Evolutionary conservation across 1,140 invertebrate genomes (phyloP).

Genomic region (Hylyphantes graminicola): DNA sequence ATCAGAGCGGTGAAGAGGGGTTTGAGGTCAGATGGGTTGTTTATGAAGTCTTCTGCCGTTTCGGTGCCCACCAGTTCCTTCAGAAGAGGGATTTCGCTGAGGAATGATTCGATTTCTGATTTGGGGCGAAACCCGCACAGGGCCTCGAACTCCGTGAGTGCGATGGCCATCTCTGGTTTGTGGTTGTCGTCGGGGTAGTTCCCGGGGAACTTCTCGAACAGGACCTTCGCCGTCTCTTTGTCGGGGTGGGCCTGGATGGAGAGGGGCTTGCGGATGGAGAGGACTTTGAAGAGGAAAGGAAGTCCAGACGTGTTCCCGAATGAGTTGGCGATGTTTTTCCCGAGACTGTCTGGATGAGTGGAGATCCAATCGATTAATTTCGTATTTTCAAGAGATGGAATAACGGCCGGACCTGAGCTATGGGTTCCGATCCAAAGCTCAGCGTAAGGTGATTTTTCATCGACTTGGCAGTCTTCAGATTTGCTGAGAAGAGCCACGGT

Average conservation of each 20-base stretch:
- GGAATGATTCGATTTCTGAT: constrained; percentile 80
- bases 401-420: constrained; percentile 84
- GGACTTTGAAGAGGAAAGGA: constrained; percentile 95
- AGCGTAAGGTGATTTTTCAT: constrained; percentile 78
- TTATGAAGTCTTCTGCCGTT: constrained; percentile 50
- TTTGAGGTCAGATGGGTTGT: constrained; percentile 72
- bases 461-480: constrained; percentile 73
- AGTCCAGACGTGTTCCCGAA: constrained; percentile 77
- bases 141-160: constrained; percentile 92
- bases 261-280: constrained; percentile 91
- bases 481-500: constrained; percentile 80
- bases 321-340: constrained; percentile 73
- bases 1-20: constrained; percentile 80
- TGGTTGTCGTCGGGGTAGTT: constrained; percentile 98
- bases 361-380: constrained; percentile 77
- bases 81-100: constrained; percentile 80
- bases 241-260: constrained; percentile 99
- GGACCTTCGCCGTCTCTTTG: constrained; percentile 88
- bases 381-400: constrained; percentile 65
- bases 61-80: constrained; percentile 72
- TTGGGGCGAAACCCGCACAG: constrained; percentile 93
- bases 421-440: constrained; percentile 99
- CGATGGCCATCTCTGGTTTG: constrained; percentile 97
- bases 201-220: constrained; percentile 81
- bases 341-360: constrained; percentile 78